Evolutionary conservation across 2,797 vertebrate species (phyloP), one percentile per base, ranked within the genome.

Genomic region (Brachyalestes nurse): DNA sequence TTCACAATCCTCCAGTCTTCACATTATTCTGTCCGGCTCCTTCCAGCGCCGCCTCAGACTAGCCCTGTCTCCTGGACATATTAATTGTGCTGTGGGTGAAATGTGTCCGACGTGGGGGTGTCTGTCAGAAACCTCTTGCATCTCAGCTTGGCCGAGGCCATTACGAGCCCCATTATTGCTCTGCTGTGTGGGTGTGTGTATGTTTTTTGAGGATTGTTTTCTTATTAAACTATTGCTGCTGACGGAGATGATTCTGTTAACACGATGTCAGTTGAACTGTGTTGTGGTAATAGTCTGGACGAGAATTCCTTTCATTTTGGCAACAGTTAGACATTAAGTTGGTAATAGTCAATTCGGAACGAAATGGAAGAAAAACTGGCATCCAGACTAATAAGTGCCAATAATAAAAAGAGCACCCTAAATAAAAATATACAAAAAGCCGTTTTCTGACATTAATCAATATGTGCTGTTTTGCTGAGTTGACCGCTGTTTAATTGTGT

Each of bases 1-100:
- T 75, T 58, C 21, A 67, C 69, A 67, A 55, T 82, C 72, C 61
- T 74, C 34, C 74, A 5, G 65, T 69, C 66, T 51, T 49, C 21
- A 16, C 62, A n/a, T 78, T 51, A 34, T 80, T 89, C 66, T 86
- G 80, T 86, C 78, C 21, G 61, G 42, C 72, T 82, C 81, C 86
- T 78, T 76, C 23, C 71, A 70, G 49, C 65, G 72, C 61, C 83
- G 80, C 82, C 64, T 85, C 42, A 83, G 69, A 67, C 51, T 34
- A 9, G 72, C 72, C 62, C 34, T 65, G n/a, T 71, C 49, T 64
- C 55, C 8, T 42, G 61, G 71, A 78, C 75, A 61, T 71, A 78
- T 66, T 78, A 78, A 75, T 62, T 60, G 40, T 60, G 72, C 75
- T 71, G 60, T 23, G 38, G 67, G 53, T 72, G 66, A 70, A 57